Evolutionary conservation across 1,140 invertebrate genomes (phyloP).

Genomic region (Eupristina koningsbergeri): DNA sequence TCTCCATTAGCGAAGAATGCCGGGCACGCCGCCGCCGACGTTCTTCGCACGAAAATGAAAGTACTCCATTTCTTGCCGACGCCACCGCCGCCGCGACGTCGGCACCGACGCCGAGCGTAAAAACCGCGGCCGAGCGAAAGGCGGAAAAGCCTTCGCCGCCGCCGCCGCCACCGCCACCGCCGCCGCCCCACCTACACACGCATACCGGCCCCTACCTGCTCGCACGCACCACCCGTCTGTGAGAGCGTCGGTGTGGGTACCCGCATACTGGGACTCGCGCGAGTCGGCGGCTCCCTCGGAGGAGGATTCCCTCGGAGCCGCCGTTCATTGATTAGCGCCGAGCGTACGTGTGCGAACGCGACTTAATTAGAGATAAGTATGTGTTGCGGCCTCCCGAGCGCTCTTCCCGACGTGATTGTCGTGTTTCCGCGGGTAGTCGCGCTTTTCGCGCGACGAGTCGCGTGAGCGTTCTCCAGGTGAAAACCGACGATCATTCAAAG

Average conservation of each 20-base stretch:
- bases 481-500: no score
- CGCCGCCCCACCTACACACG: neutral
- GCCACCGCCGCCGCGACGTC: neutral
- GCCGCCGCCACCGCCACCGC: no score
- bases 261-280: constrained; percentile 21
- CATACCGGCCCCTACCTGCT: neutral
- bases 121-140: constrained; percentile 44
- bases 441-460: neutral
- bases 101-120: neutral
- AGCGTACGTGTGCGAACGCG: neutral
- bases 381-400: neutral
- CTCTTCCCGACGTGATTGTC: constrained; percentile 22
- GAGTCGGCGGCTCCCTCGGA: neutral
- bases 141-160: constrained; percentile 46
- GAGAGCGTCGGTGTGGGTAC: neutral
- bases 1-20: constrained; percentile 53
- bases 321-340: constrained; percentile 41
- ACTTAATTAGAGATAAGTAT: constrained; percentile 46
- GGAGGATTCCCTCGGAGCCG: constrained; percentile 15
- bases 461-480: neutral
- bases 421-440: neutral
- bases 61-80: constrained; percentile 52
- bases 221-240: no score
- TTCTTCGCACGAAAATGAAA: constrained; percentile 54
- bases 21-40: constrained; percentile 45